Base-by-base conservation (phyloP, 64 coral and sea anemone species). In the Acropora tenuis region DNA sequence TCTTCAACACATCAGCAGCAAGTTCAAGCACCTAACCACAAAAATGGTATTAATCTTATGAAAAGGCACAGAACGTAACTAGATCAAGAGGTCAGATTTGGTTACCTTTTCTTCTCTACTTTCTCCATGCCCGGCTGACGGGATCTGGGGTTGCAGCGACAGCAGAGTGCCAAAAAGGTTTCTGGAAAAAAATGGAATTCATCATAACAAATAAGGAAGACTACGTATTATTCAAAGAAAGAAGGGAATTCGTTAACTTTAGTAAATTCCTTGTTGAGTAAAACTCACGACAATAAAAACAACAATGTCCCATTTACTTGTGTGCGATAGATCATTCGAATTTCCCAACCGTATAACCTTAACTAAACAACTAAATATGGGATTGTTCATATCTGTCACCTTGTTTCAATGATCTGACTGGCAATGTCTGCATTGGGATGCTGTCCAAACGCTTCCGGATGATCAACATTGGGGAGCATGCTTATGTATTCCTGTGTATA, bases 391-490 rank as follows among this genome's bases (percentile, higher is more conserved):
- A 13, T 63, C 43, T 17, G 74, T 8, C 43, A 98, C 96, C 90
- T 95, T 79, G 96, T 98, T 88, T 98, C 96, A 77, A 98, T 98
- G 60, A 98, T 98, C 90, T 98, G 96, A 88, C 96, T 98, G 50
- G 96, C 96, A 41, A 98, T 98, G 63, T 98, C 96, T 30, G 96
- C 96, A 76, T 98, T 98, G 13, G 96, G 96, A 48, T 98, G 96
- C 67, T 98, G 96, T 73, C 96, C 96, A 88, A 98, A 98, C 2
- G 96, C 76, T 78, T 98, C 96, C 0, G 96, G 96, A 47, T 98
- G 96, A 82, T 98, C 96, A 3, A 98, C 87, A 69, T 98, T 98
- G 0, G 96, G 96, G 12, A 98, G 77, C 96, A 98, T 98, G 57
- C 96, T 98, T 43, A 98, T 95, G 78, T 98, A 98, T 74, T 98